A percentile compares a stretch with the other conserved stretches of the same genome.
Conservation (phyloP, 2,113 vertebrate species). For the Propithecus coquereli region DNA sequence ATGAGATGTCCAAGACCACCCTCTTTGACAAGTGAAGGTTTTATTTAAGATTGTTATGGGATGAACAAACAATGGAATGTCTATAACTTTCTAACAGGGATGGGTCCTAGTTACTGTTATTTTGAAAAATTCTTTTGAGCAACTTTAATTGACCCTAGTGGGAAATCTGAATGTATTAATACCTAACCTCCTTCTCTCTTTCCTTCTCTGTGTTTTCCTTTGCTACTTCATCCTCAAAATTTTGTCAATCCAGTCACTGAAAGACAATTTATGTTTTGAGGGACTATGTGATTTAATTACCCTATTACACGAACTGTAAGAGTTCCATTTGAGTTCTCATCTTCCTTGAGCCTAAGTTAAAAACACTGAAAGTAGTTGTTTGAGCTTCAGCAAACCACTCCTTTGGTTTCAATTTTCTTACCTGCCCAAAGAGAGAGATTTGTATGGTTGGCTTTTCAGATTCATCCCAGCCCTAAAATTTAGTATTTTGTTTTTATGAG, state of each 20-base stretch:
- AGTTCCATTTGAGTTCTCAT: not conserved
- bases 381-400: not conserved
- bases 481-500: conserved; percentile 42
- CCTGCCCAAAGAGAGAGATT: not conserved
- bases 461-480: not conserved
- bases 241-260: not conserved
- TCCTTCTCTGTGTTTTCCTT: not conserved
- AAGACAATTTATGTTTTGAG: not conserved
- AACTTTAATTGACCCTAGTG: not conserved
- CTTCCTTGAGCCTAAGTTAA: not conserved
- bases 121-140: conserved; percentile 23
- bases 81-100: conserved; percentile 10
- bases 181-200: not conserved
- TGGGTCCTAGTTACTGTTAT: not conserved
- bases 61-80: not conserved
- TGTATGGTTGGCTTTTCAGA: not conserved
- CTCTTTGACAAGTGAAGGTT: conserved; percentile 31
- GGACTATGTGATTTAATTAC: not conserved
- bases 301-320: not conserved
- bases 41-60: not conserved
- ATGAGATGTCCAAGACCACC: conserved; percentile 49
- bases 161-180: not conserved
- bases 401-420: not conserved
- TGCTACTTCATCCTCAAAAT: not conserved
- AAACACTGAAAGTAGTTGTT: not conserved